Base-by-base conservation (phyloP, 2,797 vertebrate genomes). In the Benthosema pterotum region DNA sequence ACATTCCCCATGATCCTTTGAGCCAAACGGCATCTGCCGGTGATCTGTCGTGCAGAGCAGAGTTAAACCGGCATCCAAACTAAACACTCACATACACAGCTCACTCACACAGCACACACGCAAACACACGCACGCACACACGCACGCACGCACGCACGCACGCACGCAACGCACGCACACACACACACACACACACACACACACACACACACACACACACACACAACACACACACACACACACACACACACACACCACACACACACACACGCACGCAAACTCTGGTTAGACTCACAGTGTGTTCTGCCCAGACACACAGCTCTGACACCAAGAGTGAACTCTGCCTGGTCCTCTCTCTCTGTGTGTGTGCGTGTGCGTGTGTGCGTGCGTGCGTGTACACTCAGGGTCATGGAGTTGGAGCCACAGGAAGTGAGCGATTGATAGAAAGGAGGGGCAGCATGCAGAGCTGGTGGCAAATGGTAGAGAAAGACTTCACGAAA, bases 291-390 rank as follows among this genome's bases (percentile, higher is more conserved):
- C 66, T 67, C 63, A 74, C 72, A 42, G 70, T 61, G 74, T 84
- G 82, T 83, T 74, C 78, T 88, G 85, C 89, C 89, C 90, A 91
- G 88, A 79, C 83, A 83, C 83, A 88, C 84, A 81, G 72, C 73
- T 66, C 75, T 74, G 71, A 42, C 79, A 75, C 69, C 77, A 77
- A 68, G 71, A 63, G 67, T 88, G 81, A 84, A 78, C 78, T 75
- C 71, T 77, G 74, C 22, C 22, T 25, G 22, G 22, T 25, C 22
- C 22, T 22, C 22, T 22, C 4, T 22, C 22, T 22, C 22, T 25
- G 51, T 46, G 53, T 67, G 55, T 38, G 32, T 38, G 32, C 11
- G 32, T 38, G 32, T 38, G 32, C 3, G 32, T 38, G 32, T 9
- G 32, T 38, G 32, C 6, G 32, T 2, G 32, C 9, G 32, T 8